Base-by-base conservation (phyloP, 2,797 vertebrate genomes). In the Chloroceryle inda region DNA sequence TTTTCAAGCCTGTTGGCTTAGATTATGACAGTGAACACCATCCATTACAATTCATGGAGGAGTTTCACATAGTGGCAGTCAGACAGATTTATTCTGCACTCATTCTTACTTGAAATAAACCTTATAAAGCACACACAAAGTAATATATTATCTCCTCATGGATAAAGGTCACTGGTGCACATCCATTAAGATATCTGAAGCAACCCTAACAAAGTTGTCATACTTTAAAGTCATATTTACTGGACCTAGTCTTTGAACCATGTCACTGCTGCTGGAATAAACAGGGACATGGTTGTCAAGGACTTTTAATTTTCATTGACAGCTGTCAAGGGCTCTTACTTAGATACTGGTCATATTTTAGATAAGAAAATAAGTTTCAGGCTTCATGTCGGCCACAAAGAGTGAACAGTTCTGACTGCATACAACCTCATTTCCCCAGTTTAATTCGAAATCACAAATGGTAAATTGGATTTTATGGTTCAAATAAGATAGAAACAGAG, bases 401-500 rank as follows among this genome's bases (percentile, higher is more conserved):
- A 55, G 67, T 2, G 67, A 67, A 33, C 23, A 44, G 23, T 38
- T 69, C 76, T 82, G 68, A 50, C n/a, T 94, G 37, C 31, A 35
- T 27, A 29, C 35, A 64, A 16, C 77, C 49, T 85, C 50, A 58
- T 88, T 89, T 69, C 19, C 27, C 27, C 4, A 69, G 89, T 97
- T 96, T 88, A 96, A 97, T 96, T 95, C 95, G 62, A 95, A 97
- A 98, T 96, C 81, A 29, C 62, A 92, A 98, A 98, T 94, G 81
- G 80, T 89, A 96, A 98, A 98, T 97, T 97, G 90, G 44, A 94
- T 98, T 98, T 97, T 85, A 96, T 92, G 73, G 85, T 96, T 97
- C 92, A 98, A 93, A 98, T 96, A 96, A 95, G 76, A 92, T 66
- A 87, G 97, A 97, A 98, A 97, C 62, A 98, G 97, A 98, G 95